phyloP scores from a whole-genome alignment of 2,888 invertebrate genomes.

The Hirtodrosophila histrioides region DNA sequence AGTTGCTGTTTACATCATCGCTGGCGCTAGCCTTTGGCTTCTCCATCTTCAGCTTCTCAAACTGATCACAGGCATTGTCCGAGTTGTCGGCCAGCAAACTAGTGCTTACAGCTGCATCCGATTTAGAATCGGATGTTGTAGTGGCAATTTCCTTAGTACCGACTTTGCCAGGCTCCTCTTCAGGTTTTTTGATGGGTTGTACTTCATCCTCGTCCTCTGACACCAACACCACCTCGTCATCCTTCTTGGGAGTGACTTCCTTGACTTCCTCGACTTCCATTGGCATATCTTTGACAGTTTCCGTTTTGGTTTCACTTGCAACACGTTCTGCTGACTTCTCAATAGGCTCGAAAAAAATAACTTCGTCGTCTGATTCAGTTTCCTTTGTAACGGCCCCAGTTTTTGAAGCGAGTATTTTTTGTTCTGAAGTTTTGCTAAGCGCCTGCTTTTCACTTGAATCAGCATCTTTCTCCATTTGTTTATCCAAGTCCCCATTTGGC shows the following conservation, averaged over 20 bases:
- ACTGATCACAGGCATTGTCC: slow-evolving; percentile 82
- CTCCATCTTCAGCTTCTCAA: slow-evolving; percentile 57
- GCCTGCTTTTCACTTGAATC: background rate
- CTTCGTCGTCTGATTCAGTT: slow-evolving; percentile 72
- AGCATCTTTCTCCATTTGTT: background rate
- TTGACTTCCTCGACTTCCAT: too few relatives aligned
- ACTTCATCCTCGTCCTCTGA: slow-evolving; percentile 71
- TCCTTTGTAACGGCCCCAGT: slow-evolving; percentile 10
- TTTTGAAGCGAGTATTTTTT: too few relatives aligned
- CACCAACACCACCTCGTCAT: slow-evolving; percentile 63
- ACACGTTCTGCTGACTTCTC: slow-evolving; percentile 38
- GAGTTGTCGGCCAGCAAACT: slow-evolving; percentile 73
- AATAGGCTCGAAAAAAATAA: slow-evolving; percentile 73
- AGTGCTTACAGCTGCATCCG: slow-evolving; percentile 4
- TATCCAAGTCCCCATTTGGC: slow-evolving; percentile 8
- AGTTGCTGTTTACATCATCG: slow-evolving; percentile 75
- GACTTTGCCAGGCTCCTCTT: slow-evolving; percentile 7
- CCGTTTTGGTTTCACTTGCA: background rate
- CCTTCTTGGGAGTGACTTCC: slow-evolving; percentile 22
- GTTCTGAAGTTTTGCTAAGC: slow-evolving; percentile 1
- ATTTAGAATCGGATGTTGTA: background rate
- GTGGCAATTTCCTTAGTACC: background rate
- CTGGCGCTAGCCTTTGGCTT: slow-evolving; percentile 30
- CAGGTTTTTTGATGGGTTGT: background rate
- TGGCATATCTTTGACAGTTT: background rate